Evolutionary conservation across 1,140 invertebrate species (phyloP).

Genomic region (Sipha flava): DNA sequence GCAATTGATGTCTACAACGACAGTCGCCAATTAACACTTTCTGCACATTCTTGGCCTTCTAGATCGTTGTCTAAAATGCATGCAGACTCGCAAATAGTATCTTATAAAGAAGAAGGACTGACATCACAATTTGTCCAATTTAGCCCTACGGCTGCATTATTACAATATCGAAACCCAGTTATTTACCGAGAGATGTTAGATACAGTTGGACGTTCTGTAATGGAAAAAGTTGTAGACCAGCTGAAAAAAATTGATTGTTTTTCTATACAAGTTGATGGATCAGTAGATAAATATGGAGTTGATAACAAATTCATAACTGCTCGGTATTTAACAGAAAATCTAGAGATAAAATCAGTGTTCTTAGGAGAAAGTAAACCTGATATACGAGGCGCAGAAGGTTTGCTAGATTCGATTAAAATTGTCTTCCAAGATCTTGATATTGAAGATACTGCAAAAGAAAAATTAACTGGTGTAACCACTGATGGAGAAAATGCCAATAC

Average conservation of each 20-base stretch:
- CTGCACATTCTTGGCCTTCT: not conserved
- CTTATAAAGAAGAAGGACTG: not conserved
- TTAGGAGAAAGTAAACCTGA: not conserved
- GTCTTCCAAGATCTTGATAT: not conserved
- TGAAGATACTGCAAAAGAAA: slow-evolving; percentile 9
- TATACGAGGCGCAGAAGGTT: not conserved
- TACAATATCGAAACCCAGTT: not conserved
- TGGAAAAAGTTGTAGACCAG: not conserved
- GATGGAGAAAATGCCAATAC: slow-evolving; percentile 1
- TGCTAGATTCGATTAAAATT: slow-evolving; percentile 11
- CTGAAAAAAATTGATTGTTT: not conserved
- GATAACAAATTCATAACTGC: slow-evolving; percentile 9
- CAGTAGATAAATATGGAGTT: not conserved
- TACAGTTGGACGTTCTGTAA: not conserved
- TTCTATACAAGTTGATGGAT: not conserved
- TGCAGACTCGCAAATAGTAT: not conserved
- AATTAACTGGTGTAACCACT: not conserved
- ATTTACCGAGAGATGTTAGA: not conserved
- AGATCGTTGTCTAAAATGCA: not conserved
- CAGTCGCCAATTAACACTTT: slow-evolving; percentile 5
- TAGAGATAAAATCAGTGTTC: not conserved
- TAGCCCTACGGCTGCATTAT: not conserved
- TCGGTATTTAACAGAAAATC: not conserved
- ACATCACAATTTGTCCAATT: not conserved
- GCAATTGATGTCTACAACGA: slow-evolving; percentile 20